Percentiles rank a stretch among this genome's conserved stretches.
These are phyloP conservation scores for Sylvia atricapilla DNA, from an alignment of 2,113 vertebrate species.

Conservation along the genomic window DNA sequence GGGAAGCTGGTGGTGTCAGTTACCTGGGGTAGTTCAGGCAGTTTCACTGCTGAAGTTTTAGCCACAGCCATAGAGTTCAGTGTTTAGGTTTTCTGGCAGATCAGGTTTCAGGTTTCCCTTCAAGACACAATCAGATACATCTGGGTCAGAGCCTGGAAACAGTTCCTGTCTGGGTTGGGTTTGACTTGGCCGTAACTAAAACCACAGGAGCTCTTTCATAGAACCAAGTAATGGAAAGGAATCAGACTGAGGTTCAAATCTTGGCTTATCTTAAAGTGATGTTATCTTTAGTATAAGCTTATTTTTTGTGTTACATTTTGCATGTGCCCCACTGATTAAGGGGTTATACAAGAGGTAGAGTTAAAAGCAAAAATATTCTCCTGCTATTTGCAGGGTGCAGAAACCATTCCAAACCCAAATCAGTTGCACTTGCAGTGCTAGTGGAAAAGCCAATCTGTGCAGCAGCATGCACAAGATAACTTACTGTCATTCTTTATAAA, in stretches of 20 bases:
- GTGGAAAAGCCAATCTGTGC: neutral
- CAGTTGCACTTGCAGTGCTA: neutral
- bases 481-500: slow-evolving; percentile 11
- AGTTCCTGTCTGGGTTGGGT: neutral
- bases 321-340: neutral
- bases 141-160: slow-evolving; percentile 2
- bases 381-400: neutral
- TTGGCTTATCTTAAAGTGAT: neutral
- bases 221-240: neutral
- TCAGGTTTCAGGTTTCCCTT: neutral
- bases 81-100: neutral
- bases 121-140: neutral
- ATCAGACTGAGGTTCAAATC: neutral
- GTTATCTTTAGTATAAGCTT: neutral
- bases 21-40: neutral
- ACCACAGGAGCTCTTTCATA: neutral
- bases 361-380: neutral
- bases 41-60: neutral
- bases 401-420: neutral
- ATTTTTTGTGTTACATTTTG: neutral
- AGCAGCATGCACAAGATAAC: neutral
- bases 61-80: neutral
- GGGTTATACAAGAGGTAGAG: neutral
- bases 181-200: neutral
- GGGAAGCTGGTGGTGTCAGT: neutral